Base-by-base conservation (phyloP, 2,888 invertebrate genomes). In the Clunio marinus region DNA sequence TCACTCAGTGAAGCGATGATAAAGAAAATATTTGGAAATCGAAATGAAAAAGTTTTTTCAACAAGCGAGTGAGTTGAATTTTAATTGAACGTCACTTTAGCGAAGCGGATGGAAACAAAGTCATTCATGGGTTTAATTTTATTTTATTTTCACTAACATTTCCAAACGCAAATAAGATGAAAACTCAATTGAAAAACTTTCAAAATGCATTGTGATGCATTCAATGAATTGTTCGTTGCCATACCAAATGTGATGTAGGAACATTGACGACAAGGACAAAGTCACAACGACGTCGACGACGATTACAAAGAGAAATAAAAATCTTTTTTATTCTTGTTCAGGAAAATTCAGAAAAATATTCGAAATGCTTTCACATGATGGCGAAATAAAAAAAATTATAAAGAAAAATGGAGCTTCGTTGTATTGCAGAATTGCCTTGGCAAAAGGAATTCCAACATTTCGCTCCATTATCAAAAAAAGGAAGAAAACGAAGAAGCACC, bases 21-120 rank as follows among this genome's bases (percentile, higher is more conserved):
- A 57, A 15, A 45, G 24, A 24, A 22, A 22, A 17, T 4, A 55
- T 4, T 55, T 22, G 24, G 17, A 22, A 22, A 55, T 17, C 17
- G 3, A 57, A 27, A 57, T 25, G 57, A 8, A 27, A 57, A 57
- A 57, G 27, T 24, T 27, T 57, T 2, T n/a, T 27, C 27, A 27
- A 27, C 27, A n/a, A 25, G 25, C 27, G 57, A 57, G 57, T 27
- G 57, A 57, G 27, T 57, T 57, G 25, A 63, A 63, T 63, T 63
- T 45, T 63, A 63, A 63, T 63, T 63, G 63, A 63, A 63, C 45
- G 63, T 63, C 24, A 45, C 41, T 63, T 63, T 62, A 41, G 37
- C 41, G 22, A n/a, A 20, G 46, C n/a, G 22, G 20, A 17, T 25
- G 17, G 22, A 60, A 60, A 60, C 37, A 60, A 60, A 60, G 24